Base-by-base conservation (phyloP, 2,797 vertebrate species). In the Enteromius radiatus region DNA sequence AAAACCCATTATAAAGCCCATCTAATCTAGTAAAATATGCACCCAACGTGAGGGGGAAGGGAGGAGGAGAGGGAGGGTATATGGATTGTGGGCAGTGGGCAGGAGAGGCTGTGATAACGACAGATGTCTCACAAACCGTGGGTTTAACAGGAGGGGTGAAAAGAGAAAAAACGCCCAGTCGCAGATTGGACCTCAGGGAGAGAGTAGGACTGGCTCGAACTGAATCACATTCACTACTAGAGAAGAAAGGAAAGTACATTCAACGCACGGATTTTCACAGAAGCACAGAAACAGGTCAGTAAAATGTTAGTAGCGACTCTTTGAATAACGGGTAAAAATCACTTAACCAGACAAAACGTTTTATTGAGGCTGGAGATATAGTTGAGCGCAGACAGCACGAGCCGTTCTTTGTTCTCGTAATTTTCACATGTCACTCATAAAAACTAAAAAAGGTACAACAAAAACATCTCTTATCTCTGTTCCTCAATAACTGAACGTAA, bases 51-150 rank as follows among this genome's bases (percentile, higher is more conserved):
- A 84, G 75, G 84, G 84, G 69, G 74, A 38, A 90, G 91, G 91
- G 88, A 92, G 89, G 88, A 81, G 84, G 61, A 74, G 86, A 26
- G 88, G 90, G 91, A 71, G 81, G 49, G 91, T 90, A 89, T 90
- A 80, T 89, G 90, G 89, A 89, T 90, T 91, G 92, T 88, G 89
- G 88, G 85, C 70, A 73, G 89, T 87, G 91, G 89, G 90, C 82
- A 90, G 93, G 91, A 89, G 88, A 90, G 89, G 90, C 88, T 91
- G 92, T 89, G 93, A 92, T 92, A 92, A 90, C 92, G 93, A 94
- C 93, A 94, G 93, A 94, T 95, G 93, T 94, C 93, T 91, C 85
- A 90, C 92, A 80, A 89, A 90, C 89, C 84, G 91, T 83, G 90
- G 78, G 75, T 85, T 85, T 77, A 78, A 73, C 84, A 85, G 86